Base-by-base conservation (phyloP, 2,888 invertebrate species). In the Drosophila barbarae region DNA sequence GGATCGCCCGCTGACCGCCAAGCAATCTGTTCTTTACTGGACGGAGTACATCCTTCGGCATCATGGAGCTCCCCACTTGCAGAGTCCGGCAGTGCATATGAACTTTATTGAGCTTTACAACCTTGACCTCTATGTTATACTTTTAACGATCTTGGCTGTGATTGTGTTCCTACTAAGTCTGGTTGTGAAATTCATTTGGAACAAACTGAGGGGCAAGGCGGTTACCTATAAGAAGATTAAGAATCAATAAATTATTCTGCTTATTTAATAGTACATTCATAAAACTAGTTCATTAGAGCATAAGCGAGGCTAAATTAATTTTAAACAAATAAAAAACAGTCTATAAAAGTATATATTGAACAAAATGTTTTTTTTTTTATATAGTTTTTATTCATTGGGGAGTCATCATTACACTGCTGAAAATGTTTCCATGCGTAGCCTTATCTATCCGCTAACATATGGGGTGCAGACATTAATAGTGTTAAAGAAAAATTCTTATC, bases 1-100 rank as follows among this genome's bases (percentile, higher is more conserved):
- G 67, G 92, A 92, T 77, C 90, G 92, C 46, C 92, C 92, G 0
- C 77, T 91, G 84, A 89, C 79, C 26, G 89, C 92, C 0, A 79
- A 90, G 39, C 90, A 92, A 58, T 90, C 90, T 0, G 91, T 91
- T 1, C 86, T 91, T 63, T 92, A 84, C 80, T 92, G 92, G 92
- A 89, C 91, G 7, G 91, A 92, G 65, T 92, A 92, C 74, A 90
- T 92, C 0, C 87, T 92, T 8, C 88, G 92, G 23, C 88, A 92
- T 77, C 90, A 90, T 42, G 92, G 92, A 10, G 91, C 91, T 0
- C 75, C 86, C 1, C 90, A 89, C 51, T 88, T 92, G 72, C 91
- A 91, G 69, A 92, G 90, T 81, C 90, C 91, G 1, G 88, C 90
- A 0, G 76, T 90, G 9, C 86, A 90, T 23, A 76, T 92, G 68